These are phyloP conservation scores for Mormoops blainvillei DNA, from an alignment of 2,113 vertebrate genomes.

Conservation along the genomic window DNA sequence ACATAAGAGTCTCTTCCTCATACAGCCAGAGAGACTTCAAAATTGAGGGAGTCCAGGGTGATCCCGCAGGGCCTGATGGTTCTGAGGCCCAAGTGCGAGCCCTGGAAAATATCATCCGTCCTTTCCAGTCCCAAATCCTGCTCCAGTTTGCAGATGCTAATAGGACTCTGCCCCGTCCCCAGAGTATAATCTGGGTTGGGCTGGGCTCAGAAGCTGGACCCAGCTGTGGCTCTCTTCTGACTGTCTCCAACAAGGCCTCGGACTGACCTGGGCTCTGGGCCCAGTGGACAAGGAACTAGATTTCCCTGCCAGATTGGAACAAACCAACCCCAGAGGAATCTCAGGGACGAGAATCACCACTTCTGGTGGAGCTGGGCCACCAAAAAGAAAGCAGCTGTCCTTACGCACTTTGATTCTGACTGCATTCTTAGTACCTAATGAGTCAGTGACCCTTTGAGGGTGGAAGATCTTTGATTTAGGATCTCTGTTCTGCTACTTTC, in stretches of 20 bases:
- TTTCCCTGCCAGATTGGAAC: not conserved
- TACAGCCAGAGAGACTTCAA: not conserved
- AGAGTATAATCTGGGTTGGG: not conserved
- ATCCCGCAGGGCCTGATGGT: not conserved
- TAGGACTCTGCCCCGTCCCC: not conserved
- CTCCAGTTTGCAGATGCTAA: not conserved
- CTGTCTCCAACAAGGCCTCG: not conserved
- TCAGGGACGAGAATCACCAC: not conserved
- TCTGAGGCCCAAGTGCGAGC: not conserved
- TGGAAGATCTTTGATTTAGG: not conserved
- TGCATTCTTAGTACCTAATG: not conserved
- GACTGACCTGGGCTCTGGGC: not conserved
- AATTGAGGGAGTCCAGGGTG: not conserved
- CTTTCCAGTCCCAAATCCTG: not conserved
- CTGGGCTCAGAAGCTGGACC: not conserved
- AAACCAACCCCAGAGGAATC: not conserved
- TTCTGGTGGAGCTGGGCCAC: not conserved
- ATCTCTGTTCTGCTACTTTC: not conserved
- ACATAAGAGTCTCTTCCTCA: not conserved
- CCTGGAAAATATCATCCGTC: not conserved
- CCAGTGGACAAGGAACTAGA: not conserved
- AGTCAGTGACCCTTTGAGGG: not conserved
- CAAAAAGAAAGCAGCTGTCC: not conserved
- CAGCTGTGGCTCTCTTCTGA: not conserved
- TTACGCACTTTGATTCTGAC: not conserved